phyloP scores from a whole-genome alignment of 37 sponge, comb jelly and placozoan species.

The Diacarnus erythraeanus region DNA sequence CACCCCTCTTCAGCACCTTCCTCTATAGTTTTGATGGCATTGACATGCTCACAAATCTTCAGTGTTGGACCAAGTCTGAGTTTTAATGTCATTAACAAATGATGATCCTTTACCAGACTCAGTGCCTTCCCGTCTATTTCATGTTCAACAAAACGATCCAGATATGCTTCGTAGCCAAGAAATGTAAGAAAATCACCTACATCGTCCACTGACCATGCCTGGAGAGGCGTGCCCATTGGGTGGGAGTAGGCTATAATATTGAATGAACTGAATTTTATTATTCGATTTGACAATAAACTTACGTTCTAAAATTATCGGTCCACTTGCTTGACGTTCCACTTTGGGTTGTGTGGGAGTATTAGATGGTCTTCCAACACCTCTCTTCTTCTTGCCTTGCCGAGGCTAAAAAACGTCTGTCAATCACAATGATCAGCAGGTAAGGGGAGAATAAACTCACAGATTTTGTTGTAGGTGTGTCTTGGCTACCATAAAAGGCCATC shows the following conservation, averaged over 20 bases:
- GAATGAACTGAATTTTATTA: background rate
- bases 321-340: background rate
- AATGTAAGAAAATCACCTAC: slow-evolving; percentile 56
- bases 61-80: slow-evolving; percentile 68
- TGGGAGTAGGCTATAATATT: slow-evolving; percentile 52
- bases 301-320: slow-evolving; percentile 13
- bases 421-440: background rate
- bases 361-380: background rate
- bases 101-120: slow-evolving; percentile 63
- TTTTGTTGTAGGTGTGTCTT: slow-evolving; percentile 3
- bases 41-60: slow-evolving; percentile 60
- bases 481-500: slow-evolving; percentile 10
- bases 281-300: background rate
- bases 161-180: slow-evolving; percentile 72
- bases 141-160: slow-evolving; percentile 61
- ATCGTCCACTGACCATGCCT: slow-evolving; percentile 65
- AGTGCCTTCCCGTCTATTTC: slow-evolving; percentile 67
- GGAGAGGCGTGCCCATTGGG: slow-evolving; percentile 49
- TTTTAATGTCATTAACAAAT: slow-evolving; percentile 67
- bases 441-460: slow-evolving; percentile 1
- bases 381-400: slow-evolving; percentile 1
- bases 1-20: slow-evolving; percentile 17
- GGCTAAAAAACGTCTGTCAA: too few relatives aligned
- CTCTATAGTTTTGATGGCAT: slow-evolving; percentile 36
- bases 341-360: background rate